Base-by-base conservation (phyloP, 2,888 invertebrate species). In the Blastobasis adustella region DNA sequence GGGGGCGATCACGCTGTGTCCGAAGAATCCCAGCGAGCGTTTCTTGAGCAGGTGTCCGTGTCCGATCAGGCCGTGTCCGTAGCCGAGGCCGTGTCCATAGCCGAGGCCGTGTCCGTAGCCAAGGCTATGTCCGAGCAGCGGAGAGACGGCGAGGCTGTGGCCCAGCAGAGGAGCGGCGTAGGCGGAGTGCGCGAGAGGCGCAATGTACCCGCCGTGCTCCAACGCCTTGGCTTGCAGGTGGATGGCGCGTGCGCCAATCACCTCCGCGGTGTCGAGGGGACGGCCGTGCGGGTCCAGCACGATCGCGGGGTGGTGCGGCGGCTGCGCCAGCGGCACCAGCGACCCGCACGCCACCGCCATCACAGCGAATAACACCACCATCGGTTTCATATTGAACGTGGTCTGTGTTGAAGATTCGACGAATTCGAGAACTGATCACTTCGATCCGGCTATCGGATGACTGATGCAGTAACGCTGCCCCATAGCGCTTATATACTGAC, bases 301-400 rank as follows among this genome's bases (percentile, higher is more conserved):
- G 56, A 84, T 50, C 41, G 89, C 89, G 42, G 89, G 79, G 61
- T 78, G 76, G 68, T 87, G 80, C 56, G 83, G 71, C 39, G 84
- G 85, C 71, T 88, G 86, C 63, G 86, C 88, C 71, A 73, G 65
- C 57, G 75, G 82, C 67, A 83, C 76, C 73, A 77, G 67, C 47
- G 89, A 89, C 66, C 91, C 91, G 69, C 87, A 88, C 55, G 89
- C 91, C 71, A 91, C 82, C 60, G 91, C 89, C 71, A 89, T 79
- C 59, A 92, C 80, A 82, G 90, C 90, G 80, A 90, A 90, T 78
- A 92, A 90, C 82, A 91, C 91, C 89, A 91, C 90, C 90, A 89
- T 73, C 86, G 86, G 74, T 73, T 77, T 79, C 76, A 78, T 77
- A 55, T 42, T 66, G 66, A 68, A 65, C 65, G 71, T 67, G 76